Evolutionary conservation across 2,797 vertebrate species (phyloP).

Genomic region (Clangula hyemalis): DNA sequence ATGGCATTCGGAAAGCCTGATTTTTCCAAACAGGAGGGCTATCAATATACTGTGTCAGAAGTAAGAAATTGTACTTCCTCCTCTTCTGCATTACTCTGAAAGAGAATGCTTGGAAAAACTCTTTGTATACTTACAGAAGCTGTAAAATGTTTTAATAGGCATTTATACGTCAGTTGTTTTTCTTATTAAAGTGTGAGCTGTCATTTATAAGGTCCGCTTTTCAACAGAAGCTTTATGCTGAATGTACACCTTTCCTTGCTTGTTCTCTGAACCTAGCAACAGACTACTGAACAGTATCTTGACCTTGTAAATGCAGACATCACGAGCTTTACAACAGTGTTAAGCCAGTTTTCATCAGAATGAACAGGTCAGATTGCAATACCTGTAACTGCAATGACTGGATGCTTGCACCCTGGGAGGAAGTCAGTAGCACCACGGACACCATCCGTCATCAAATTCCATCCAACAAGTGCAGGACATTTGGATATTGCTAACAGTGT

Average conservation of each 20-base stretch:
- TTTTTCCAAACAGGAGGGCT: slow-evolving; percentile 3
- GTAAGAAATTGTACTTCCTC: neutral
- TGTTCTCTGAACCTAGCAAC: neutral
- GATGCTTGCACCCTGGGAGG: neutral
- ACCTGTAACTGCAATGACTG: neutral
- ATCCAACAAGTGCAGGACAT: neutral
- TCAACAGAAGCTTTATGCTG: neutral
- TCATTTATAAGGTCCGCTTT: neutral
- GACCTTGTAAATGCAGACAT: neutral
- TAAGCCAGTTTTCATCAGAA: neutral
- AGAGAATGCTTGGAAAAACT: neutral
- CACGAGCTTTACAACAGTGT: neutral
- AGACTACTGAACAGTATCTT: neutral
- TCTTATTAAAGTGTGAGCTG: neutral
- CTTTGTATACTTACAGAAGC: neutral
- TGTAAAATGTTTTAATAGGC: neutral
- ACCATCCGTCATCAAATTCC: neutral
- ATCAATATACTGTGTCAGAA: slow-evolving; percentile 2
- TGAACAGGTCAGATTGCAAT: neutral
- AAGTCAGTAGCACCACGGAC: neutral
- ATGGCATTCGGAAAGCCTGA: neutral
- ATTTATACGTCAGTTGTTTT: slow-evolving; percentile 1
- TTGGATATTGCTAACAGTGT: neutral
- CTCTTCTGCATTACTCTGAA: slow-evolving; percentile 5
- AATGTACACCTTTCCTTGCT: neutral